Conservation (phyloP, 2,797 vertebrate species). For the Lagocephalus sceleratus region DNA sequence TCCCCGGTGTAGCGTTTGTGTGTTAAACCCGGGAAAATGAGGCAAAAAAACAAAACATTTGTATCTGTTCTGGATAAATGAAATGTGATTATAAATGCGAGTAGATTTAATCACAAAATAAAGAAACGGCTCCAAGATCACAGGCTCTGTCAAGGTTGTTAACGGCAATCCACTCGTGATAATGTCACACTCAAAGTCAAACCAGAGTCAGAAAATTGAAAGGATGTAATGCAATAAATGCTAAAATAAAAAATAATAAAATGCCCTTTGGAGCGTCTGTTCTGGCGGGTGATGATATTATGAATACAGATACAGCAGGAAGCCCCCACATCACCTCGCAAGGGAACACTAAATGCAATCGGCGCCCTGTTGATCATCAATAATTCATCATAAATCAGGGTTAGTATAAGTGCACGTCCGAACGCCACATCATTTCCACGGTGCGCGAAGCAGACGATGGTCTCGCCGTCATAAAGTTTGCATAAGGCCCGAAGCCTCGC, state of each 20-base stretch:
- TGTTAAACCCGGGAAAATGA: too few relatives aligned
- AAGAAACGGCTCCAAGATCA: slow-evolving; percentile 9
- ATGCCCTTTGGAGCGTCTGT: slow-evolving; percentile 26
- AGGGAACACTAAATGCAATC: slow-evolving; percentile 87
- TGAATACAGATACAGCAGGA: slow-evolving; percentile 72
- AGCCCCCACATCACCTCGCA: slow-evolving; percentile 54
- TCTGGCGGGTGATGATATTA: slow-evolving; percentile 74
- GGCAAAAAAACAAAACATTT: too few relatives aligned
- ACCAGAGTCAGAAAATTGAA: too few relatives aligned
- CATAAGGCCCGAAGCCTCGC: slow-evolving; percentile 74
- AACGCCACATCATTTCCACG: slow-evolving; percentile 78
- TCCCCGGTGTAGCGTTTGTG: background rate
- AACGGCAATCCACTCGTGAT: too few relatives aligned
- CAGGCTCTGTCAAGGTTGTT: too few relatives aligned
- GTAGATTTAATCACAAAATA: slow-evolving; percentile 17
- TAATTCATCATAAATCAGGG: slow-evolving; percentile 90
- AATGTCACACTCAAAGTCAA: too few relatives aligned
- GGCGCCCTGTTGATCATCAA: slow-evolving; percentile 83
- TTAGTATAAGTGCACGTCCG: slow-evolving; percentile 85
- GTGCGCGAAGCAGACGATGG: slow-evolving; percentile 55
- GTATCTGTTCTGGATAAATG: background rate
- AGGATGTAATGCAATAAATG: too few relatives aligned
- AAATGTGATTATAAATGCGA: slow-evolving; percentile 13
- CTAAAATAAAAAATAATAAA: background rate
- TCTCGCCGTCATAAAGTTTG: slow-evolving; percentile 86